These are phyloP conservation scores for Physocephala rufipes DNA, from an alignment of 2,888 invertebrate species.

Conservation along the genomic window DNA sequence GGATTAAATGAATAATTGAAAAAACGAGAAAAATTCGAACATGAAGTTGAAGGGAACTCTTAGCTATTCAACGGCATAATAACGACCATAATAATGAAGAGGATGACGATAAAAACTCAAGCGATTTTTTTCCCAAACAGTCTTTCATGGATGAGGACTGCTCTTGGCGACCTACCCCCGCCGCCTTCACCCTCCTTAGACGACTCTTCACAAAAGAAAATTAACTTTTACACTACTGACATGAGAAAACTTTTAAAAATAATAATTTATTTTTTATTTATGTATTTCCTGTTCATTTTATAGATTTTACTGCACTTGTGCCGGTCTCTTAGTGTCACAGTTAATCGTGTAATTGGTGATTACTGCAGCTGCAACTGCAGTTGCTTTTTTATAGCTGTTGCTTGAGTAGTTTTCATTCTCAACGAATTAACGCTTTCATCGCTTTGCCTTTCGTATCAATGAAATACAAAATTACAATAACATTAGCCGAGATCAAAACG, in stretches of 20 bases:
- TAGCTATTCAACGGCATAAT: background rate
- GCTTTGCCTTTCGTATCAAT: no score
- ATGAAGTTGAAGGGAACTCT: no score
- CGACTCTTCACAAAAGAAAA: no score
- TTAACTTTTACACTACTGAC: no score
- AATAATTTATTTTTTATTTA: background rate
- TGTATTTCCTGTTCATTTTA: background rate
- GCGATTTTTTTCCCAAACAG: no score
- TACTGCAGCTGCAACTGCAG: background rate
- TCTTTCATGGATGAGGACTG: no score
- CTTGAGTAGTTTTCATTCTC: background rate
- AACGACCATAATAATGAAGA: background rate
- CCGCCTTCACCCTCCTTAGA: no score
- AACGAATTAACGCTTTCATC: background rate
- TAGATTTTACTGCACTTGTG: background rate
- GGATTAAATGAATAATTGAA: no score
- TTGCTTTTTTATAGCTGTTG: background rate
- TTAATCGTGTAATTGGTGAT: background rate
- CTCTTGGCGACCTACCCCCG: no score
- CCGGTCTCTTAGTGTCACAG: background rate
- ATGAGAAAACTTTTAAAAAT: no score
- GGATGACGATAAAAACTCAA: background rate
- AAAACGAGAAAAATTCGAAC: no score
- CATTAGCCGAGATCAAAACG: slow-evolving; percentile 37
- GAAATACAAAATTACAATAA: background rate